phyloP scores from a whole-genome alignment of 2,797 vertebrate genomes.

The Pangasius krempfi region DNA sequence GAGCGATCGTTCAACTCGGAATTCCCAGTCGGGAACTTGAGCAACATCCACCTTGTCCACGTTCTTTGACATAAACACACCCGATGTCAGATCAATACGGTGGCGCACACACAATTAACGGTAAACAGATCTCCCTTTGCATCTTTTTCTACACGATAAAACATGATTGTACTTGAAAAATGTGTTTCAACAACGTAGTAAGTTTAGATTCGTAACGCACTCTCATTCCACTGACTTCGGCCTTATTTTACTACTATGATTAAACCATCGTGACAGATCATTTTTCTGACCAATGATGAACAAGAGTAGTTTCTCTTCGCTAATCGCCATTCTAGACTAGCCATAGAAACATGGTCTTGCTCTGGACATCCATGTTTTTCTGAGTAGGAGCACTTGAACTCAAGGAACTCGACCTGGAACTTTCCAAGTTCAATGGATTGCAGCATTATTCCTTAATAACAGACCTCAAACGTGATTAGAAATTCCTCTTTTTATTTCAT shows the following conservation, averaged over 20 bases:
- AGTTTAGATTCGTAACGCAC: too few species aligned
- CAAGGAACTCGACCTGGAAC: not conserved
- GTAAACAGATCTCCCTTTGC: too few species aligned
- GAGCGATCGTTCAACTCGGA: not conserved
- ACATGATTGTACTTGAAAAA: too few species aligned
- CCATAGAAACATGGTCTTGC: not conserved
- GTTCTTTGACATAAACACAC: not conserved
- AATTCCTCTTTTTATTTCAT: not conserved
- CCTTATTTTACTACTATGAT: too few species aligned
- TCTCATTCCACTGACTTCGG: too few species aligned
- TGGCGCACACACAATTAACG: too few species aligned
- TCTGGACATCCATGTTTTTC: not conserved
- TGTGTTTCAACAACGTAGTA: too few species aligned
- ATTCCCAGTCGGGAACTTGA: too few species aligned
- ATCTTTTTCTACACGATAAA: not conserved
- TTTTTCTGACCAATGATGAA: too few species aligned
- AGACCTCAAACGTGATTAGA: constrained; percentile 7
- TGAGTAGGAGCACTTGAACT: not conserved
- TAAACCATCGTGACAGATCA: too few species aligned
- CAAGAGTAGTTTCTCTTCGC: not conserved
- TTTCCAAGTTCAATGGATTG: not conserved
- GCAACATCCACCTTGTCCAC: not conserved
- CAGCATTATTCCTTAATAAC: not conserved
- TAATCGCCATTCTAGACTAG: not conserved
- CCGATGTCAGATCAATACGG: not conserved